These are phyloP conservation scores for Globicephala melas DNA, from an alignment of 2,113 vertebrate genomes.

Conservation along the genomic window DNA sequence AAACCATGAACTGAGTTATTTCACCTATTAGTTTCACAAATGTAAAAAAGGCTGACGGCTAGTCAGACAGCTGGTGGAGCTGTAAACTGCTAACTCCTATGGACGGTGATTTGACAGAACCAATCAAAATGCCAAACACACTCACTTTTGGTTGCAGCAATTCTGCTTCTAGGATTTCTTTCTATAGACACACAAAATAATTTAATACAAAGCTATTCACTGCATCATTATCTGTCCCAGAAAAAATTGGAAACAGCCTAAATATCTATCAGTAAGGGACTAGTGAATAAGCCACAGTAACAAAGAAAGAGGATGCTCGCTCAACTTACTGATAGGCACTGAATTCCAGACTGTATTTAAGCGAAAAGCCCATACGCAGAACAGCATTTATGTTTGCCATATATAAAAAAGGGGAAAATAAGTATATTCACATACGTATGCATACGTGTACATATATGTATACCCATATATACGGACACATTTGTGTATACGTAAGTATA, in stretches of 20 bases:
- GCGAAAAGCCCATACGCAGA: neutral
- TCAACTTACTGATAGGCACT: neutral
- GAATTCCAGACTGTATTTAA: neutral
- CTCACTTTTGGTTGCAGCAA: neutral
- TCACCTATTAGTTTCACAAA: neutral
- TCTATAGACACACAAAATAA: neutral
- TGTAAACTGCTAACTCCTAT: neutral
- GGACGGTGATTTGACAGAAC: neutral
- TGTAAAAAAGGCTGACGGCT: neutral
- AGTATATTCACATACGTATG: neutral
- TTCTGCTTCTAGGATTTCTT: conserved; percentile 4
- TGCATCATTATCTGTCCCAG: neutral
- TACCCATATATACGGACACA: too few relatives aligned
- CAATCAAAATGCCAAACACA: neutral
- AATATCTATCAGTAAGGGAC: neutral
- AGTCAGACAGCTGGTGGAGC: too few relatives aligned
- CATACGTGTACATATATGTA: neutral
- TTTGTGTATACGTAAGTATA: neutral
- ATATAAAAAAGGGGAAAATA: neutral
- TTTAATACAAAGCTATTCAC: neutral
- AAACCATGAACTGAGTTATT: neutral
- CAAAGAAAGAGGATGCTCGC: neutral
- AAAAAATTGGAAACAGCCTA: neutral
- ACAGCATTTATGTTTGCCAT: neutral
- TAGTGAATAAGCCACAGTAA: neutral